Conservation (phyloP, 2,888 invertebrate species). For the Drosophila setosimentum region DNA sequence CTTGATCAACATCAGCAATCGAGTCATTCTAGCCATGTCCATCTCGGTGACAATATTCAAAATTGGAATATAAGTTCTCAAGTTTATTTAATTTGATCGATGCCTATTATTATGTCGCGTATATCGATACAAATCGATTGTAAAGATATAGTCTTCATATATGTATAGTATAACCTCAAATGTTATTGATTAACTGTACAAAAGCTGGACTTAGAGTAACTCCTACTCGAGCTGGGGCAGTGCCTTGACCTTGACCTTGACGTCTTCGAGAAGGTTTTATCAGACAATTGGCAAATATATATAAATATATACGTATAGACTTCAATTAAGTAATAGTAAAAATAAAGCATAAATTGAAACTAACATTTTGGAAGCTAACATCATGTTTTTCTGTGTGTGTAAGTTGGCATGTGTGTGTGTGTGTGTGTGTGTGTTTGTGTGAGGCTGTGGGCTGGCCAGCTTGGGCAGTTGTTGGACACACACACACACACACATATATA, state of each 20-base stretch:
- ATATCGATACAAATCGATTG: background rate
- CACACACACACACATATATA: background rate
- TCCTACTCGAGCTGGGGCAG: too few species aligned
- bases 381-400: slow-evolving; percentile 13
- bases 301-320: background rate
- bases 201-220: background rate
- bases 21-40: background rate
- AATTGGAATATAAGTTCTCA: background rate
- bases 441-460: slow-evolving; percentile 36
- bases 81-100: background rate
- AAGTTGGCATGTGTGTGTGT: slow-evolving; percentile 5
- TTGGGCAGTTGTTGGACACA: slow-evolving; percentile 69
- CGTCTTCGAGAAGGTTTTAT: background rate
- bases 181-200: background rate
- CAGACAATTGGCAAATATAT: background rate
- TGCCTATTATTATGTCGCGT: background rate
- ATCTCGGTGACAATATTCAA: background rate
- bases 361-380: background rate
- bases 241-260: background rate
- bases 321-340: too few species aligned
- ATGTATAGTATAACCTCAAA: background rate
- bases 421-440: slow-evolving; percentile 6
- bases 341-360: background rate
- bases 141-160: background rate
- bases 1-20: background rate